phyloP scores from a whole-genome alignment of 2,797 vertebrate genomes.

The Cuculus canorus region DNA sequence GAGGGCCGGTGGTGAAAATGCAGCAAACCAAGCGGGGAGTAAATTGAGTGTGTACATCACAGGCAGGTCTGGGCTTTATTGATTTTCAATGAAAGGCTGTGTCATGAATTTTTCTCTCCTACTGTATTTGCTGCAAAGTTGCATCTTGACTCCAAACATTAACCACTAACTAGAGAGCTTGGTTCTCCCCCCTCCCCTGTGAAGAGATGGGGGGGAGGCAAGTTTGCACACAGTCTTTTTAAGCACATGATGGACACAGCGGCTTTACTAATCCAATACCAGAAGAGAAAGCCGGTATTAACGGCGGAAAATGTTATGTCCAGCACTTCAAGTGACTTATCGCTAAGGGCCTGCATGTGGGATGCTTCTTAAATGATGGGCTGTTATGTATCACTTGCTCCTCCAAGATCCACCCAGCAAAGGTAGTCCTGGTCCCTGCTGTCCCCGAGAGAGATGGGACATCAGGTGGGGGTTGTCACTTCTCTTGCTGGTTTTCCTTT shows the following conservation, averaged over 20 bases:
- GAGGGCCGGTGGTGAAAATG: neutral
- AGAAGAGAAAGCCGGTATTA: neutral
- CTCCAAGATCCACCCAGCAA: neutral
- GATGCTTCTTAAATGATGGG: neutral
- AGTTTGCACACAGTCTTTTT: constrained; percentile 19
- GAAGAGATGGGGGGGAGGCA: neutral
- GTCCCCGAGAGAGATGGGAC: neutral
- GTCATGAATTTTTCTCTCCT: constrained; percentile 64
- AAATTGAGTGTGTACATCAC: constrained; percentile 63
- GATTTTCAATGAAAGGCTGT: constrained; percentile 69
- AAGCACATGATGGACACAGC: constrained; percentile 11
- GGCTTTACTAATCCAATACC: constrained; percentile 26
- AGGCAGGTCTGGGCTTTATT: constrained; percentile 58
- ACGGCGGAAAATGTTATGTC: neutral
- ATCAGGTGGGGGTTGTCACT: neutral
- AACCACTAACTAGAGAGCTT: constrained; percentile 43
- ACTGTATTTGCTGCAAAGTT: constrained; percentile 54
- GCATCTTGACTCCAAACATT: constrained; percentile 36
- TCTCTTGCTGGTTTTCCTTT: neutral
- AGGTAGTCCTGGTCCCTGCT: neutral
- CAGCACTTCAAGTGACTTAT: neutral
- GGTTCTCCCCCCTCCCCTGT: neutral
- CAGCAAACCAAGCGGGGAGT: constrained; percentile 10
- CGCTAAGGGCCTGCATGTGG: neutral
- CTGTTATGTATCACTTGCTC: neutral